Evolutionary conservation across 2,797 vertebrate species (phyloP).

Genomic region (Meda fulgida): DNA sequence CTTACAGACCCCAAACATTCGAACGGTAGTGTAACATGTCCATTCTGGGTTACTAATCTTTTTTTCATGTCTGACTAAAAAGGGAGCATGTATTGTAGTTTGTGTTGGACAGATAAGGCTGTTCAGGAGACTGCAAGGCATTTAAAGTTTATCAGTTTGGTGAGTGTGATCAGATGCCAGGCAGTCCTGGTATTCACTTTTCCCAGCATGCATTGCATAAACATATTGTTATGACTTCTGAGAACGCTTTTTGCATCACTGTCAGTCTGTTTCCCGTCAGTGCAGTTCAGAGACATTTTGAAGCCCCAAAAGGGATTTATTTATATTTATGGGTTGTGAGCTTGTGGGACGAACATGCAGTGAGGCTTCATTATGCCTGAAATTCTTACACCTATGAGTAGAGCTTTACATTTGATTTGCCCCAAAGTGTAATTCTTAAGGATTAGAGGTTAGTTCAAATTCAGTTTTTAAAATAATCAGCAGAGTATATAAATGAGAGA

Average conservation of each 20-base stretch:
- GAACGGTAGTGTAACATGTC: too few relatives aligned
- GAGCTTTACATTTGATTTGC: background rate
- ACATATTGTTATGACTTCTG: conserved; percentile 58
- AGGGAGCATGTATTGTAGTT: background rate
- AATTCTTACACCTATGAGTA: background rate
- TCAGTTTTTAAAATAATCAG: background rate
- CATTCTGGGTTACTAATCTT: background rate
- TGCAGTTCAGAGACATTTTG: conserved; percentile 57
- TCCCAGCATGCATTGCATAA: conserved; percentile 64
- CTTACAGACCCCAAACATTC: background rate
- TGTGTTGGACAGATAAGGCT: background rate
- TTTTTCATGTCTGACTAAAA: background rate
- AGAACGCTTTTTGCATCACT: conserved; percentile 19
- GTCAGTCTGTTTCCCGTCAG: conserved; percentile 65
- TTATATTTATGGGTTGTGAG: conserved; percentile 18
- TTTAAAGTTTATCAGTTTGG: conserved; percentile 37
- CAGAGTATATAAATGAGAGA: background rate
- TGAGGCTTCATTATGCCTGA: background rate
- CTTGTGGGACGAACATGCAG: background rate
- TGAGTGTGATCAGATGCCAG: conserved; percentile 53
- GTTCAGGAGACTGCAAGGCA: conserved; percentile 8
- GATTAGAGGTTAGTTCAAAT: background rate
- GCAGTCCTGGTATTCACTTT: conserved; percentile 58
- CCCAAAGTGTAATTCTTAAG: background rate
- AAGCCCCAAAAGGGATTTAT: conserved; percentile 34